These are phyloP conservation scores for Sylvilagus floridanus DNA, from an alignment of 2,797 vertebrate genomes.

Conservation along the genomic window DNA sequence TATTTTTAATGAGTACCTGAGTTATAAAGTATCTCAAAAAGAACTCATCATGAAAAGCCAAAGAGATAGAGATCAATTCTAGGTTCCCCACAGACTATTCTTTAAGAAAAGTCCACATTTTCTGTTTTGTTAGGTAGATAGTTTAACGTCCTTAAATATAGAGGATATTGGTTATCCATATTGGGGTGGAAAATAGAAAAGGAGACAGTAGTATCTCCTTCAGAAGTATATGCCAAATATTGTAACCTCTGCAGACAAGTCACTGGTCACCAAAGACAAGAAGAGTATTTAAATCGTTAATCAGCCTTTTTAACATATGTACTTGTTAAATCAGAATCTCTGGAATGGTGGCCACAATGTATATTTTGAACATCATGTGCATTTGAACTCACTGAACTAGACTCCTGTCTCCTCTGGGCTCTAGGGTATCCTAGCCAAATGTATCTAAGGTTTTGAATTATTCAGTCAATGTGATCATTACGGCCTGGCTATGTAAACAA, in stretches of 20 bases:
- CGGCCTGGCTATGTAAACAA: conserved; percentile 38
- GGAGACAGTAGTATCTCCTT: conserved; percentile 5
- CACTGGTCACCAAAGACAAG: neutral
- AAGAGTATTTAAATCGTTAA: conserved; percentile 19
- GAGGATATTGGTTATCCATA: conserved; percentile 15
- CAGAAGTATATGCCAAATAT: neutral
- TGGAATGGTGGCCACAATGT: neutral
- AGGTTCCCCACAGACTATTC: neutral
- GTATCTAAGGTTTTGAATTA: conserved; percentile 49
- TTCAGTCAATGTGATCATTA: neutral
- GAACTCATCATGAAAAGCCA: conserved; percentile 30
- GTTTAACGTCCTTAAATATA: conserved; percentile 36
- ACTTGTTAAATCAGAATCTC: conserved; percentile 31
- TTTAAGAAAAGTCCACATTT: neutral
- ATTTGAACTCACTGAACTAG: neutral
- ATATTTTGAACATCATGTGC: conserved; percentile 19
- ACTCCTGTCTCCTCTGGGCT: neutral
- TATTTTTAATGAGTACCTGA: neutral
- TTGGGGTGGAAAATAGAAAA: conserved; percentile 37
- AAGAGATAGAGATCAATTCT: conserved; percentile 23
- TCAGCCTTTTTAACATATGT: conserved; percentile 28
- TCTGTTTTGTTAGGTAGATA: conserved; percentile 42
- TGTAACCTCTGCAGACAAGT: neutral
- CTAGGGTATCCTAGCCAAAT: conserved; percentile 20
- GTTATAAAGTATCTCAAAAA: conserved; percentile 35